Evolutionary conservation across 1,140 invertebrate genomes (phyloP).

Genomic region (Parasteatoda tepidariorum): DNA sequence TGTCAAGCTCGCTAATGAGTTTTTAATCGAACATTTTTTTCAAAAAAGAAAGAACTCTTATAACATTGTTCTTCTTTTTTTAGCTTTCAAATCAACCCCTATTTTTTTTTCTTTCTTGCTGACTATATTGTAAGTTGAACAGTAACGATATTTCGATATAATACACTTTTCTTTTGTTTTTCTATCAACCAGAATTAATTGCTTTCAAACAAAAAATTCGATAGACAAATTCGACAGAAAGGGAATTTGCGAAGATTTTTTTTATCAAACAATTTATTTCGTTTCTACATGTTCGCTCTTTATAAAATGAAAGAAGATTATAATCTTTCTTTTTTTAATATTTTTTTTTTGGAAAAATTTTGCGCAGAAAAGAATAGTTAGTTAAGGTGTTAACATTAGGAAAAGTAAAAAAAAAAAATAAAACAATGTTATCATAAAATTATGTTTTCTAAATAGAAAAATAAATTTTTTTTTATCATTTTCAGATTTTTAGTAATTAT

Average conservation of each 20-base stretch:
- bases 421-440: too few relatives aligned
- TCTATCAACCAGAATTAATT: conserved; percentile 24
- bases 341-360: background rate
- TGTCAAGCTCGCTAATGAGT: conserved; percentile 41
- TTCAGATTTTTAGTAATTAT: too few relatives aligned
- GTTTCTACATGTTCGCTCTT: background rate
- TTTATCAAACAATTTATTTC: background rate
- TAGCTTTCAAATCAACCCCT: background rate
- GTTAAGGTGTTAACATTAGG: too few relatives aligned
- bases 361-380: too few relatives aligned
- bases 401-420: too few relatives aligned
- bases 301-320: background rate
- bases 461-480: too few relatives aligned
- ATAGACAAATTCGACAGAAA: background rate
- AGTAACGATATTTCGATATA: conserved; percentile 18
- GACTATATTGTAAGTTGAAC: background rate
- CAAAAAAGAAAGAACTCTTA: background rate
- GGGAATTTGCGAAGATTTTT: background rate
- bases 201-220: background rate
- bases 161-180: background rate
- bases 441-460: too few relatives aligned
- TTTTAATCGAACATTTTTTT: conserved; percentile 38
- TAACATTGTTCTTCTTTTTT: background rate
- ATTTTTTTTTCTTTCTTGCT: background rate
- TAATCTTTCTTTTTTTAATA: background rate